Evolutionary conservation across 2,888 invertebrate species (phyloP).

Genomic region (Anoplius nigerrimus): DNA sequence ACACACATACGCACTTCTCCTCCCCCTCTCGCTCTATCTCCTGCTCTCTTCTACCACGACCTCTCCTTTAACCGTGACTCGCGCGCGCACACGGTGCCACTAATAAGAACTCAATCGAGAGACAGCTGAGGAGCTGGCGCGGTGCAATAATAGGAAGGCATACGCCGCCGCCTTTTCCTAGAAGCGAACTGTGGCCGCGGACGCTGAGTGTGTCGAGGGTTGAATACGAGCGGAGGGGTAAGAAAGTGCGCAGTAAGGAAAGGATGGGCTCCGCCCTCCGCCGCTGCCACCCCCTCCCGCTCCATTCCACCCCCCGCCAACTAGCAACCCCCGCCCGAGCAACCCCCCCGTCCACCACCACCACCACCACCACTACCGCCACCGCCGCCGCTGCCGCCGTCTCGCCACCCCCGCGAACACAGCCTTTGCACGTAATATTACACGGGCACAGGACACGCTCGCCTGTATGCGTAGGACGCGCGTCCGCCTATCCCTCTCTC

Average conservation of each 20-base stretch:
- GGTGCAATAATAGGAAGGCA: slow-evolving; percentile 42
- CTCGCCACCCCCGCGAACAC: slow-evolving; percentile 18
- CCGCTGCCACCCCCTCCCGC: slow-evolving; percentile 30
- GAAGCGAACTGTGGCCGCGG: slow-evolving; percentile 58
- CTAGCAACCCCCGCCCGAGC: neutral
- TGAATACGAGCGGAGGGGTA: slow-evolving; percentile 60
- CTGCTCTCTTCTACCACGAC: no score
- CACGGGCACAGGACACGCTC: neutral
- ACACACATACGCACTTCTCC: no score
- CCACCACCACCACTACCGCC: neutral
- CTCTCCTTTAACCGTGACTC: no score
- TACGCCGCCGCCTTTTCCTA: slow-evolving; percentile 58
- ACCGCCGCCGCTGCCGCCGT: neutral
- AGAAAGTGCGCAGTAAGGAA: slow-evolving; percentile 70
- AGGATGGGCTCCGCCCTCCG: slow-evolving; percentile 57
- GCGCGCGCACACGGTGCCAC: slow-evolving; percentile 8
- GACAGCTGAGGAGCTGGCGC: slow-evolving; percentile 15
- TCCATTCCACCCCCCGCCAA: neutral
- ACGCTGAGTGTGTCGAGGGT: slow-evolving; percentile 50
- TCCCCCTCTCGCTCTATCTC: no score
- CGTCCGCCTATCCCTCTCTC: neutral
- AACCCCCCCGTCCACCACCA: slow-evolving; percentile 4
- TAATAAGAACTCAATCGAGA: slow-evolving; percentile 28
- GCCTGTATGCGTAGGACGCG: no score
- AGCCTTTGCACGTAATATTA: slow-evolving; percentile 3